Evolutionary conservation across 1,140 invertebrate species (phyloP).

Genomic region (Drosophila leontia): DNA sequence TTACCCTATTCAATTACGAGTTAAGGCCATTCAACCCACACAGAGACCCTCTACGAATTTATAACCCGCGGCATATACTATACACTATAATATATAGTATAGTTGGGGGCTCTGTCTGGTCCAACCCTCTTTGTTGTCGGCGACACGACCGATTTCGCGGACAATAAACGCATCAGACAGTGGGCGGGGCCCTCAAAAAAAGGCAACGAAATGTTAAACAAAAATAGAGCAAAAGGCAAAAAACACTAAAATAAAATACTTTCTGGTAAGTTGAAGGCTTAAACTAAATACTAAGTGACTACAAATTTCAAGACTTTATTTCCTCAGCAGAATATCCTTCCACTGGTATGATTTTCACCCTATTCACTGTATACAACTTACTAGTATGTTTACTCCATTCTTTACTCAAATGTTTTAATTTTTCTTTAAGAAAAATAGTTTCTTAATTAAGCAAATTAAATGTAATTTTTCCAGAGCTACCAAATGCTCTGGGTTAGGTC

Average conservation of each 20-base stretch:
- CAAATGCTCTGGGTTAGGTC: neutral
- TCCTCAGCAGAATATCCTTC: neutral
- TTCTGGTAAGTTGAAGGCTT: neutral
- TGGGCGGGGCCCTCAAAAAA: neutral
- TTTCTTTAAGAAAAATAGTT: neutral
- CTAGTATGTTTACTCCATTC: too few species aligned
- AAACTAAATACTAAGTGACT: neutral
- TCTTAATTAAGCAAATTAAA: neutral
- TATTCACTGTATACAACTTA: too few species aligned
- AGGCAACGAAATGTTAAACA: neutral
- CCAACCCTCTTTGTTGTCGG: slow-evolving; percentile 21
- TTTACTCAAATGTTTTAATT: neutral
- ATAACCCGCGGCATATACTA: slow-evolving; percentile 3
- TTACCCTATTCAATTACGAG: slow-evolving; percentile 24
- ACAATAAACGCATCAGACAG: slow-evolving; percentile 24
- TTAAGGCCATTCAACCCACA: slow-evolving; percentile 26
- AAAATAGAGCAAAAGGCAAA: neutral
- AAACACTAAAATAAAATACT: neutral
- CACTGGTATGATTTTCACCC: too few species aligned
- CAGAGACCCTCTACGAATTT: slow-evolving; percentile 10
- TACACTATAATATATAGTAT: neutral
- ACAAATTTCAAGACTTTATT: neutral
- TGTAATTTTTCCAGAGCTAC: neutral
- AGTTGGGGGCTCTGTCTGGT: slow-evolving; percentile 9
- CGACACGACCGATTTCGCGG: slow-evolving; percentile 29